phyloP scores from a whole-genome alignment of 2,113 vertebrate genomes.

The Xenopus laevis region DNA sequence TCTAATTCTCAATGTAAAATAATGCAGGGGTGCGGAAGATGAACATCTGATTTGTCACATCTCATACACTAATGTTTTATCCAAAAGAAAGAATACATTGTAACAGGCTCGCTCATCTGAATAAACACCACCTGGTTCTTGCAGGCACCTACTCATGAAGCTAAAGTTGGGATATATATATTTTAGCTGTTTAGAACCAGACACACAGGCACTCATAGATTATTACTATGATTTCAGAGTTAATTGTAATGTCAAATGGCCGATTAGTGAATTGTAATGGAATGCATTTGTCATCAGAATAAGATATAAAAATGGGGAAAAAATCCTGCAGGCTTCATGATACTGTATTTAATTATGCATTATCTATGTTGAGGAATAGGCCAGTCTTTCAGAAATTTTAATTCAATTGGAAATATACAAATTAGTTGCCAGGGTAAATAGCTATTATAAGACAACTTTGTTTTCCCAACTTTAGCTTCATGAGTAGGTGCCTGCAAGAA shows the following conservation, averaged over 20 bases:
- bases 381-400: no score
- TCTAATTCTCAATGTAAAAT: slow-evolving; percentile 78
- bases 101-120: slow-evolving; percentile 98
- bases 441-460: no score
- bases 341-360: not conserved
- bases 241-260: slow-evolving; percentile 28
- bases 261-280: slow-evolving; percentile 13
- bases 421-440: no score
- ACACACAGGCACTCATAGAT: slow-evolving; percentile 5
- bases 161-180: slow-evolving; percentile 77
- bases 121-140: slow-evolving; percentile 98
- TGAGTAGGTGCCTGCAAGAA: no score
- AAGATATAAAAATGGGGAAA: not conserved
- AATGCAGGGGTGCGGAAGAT: slow-evolving; percentile 82
- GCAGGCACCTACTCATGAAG: slow-evolving; percentile 83
- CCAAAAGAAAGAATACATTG: slow-evolving; percentile 96
- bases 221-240: slow-evolving; percentile 8
- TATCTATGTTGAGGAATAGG: slow-evolving; percentile 9
- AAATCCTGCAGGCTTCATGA: no score
- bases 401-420: no score
- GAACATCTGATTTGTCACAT: slow-evolving; percentile 99
- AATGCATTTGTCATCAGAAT: slow-evolving; percentile 19
- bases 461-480: no score
- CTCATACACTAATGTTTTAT: slow-evolving; percentile 98
- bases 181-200: slow-evolving; percentile 57